These are phyloP conservation scores for Drosophila novamexicana DNA, from an alignment of 1,140 invertebrate genomes.

Conservation along the genomic window DNA sequence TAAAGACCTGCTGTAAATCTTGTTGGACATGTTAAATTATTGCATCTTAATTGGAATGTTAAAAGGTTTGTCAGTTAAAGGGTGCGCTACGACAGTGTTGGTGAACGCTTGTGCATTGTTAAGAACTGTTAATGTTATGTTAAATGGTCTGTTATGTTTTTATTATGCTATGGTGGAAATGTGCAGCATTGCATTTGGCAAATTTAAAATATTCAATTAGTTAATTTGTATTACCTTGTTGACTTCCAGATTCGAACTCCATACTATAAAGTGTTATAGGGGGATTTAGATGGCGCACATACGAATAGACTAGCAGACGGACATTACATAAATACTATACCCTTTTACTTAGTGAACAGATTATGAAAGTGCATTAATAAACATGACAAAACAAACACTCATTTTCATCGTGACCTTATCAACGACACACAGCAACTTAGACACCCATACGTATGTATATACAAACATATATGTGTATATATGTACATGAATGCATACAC, in stretches of 20 bases:
- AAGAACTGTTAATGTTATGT: constrained; percentile 7
- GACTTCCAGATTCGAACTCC: too few relatives aligned
- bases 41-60: not conserved
- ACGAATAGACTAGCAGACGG: too few relatives aligned
- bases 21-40: not conserved
- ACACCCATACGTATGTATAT: not conserved
- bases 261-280: too few relatives aligned
- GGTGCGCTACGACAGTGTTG: too few relatives aligned
- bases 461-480: constrained; percentile 1
- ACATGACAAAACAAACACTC: constrained; percentile 13
- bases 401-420: constrained; percentile 27
- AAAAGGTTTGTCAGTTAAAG: too few relatives aligned
- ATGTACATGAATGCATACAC: not conserved
- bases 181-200: too few relatives aligned
- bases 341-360: not conserved
- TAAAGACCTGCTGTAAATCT: not conserved
- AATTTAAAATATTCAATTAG: too few relatives aligned
- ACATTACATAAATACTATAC: too few relatives aligned
- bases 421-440: not conserved
- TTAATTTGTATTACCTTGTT: too few relatives aligned
- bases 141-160: constrained; percentile 3
- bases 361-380: constrained; percentile 5
- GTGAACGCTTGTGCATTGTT: too few relatives aligned
- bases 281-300: too few relatives aligned
- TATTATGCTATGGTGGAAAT: too few relatives aligned